Percentiles rank a stretch among this genome's conserved stretches.
Evolutionary conservation across 2,797 vertebrate genomes (phyloP).

Genomic region (Monodelphis domestica): DNA sequence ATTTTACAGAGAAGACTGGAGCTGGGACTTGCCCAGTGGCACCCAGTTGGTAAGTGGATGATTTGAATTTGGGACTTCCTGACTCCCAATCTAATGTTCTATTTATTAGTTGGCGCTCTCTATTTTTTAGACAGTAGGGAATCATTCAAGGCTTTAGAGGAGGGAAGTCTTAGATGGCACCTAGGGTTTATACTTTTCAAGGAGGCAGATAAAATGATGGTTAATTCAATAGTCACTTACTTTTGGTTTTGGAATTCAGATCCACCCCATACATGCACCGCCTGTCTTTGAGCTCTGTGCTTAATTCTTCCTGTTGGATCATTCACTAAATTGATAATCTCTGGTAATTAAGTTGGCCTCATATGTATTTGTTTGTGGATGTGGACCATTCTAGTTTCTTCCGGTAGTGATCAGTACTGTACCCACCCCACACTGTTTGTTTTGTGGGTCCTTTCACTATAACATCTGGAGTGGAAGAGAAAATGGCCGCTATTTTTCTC

Average conservation of each 20-base stretch:
- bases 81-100: neutral
- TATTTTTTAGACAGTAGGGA: neutral
- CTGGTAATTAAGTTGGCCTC: neutral
- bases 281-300: neutral
- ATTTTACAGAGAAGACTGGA: neutral
- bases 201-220: neutral
- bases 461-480: conserved; percentile 4
- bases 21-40: neutral
- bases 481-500: conserved; percentile 37
- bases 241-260: neutral
- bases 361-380: neutral
- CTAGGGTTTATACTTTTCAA: neutral
- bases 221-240: neutral
- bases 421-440: neutral
- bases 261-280: neutral
- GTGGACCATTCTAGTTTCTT: neutral
- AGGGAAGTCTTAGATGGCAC: neutral
- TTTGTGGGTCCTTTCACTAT: neutral
- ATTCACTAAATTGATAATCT: neutral
- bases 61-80: neutral
- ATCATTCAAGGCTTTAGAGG: neutral
- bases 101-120: neutral
- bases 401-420: neutral
- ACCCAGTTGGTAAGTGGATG: neutral
- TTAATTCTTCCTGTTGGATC: neutral